Conservation (phyloP, 2,113 vertebrate species). For the Acanthisitta chloris region DNA sequence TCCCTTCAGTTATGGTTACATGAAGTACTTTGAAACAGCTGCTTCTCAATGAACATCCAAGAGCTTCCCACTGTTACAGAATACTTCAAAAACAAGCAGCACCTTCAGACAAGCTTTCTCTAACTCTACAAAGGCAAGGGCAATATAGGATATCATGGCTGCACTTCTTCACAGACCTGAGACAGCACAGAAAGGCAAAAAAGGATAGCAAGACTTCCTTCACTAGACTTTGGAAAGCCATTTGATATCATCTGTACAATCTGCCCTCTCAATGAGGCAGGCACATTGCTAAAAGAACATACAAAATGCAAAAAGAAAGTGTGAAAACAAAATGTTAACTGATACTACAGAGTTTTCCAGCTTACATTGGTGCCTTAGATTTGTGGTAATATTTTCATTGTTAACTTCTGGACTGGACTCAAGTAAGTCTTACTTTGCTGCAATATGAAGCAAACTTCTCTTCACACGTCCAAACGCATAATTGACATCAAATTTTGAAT, state of each 20-base stretch:
- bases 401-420: slow-evolving; percentile 46
- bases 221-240: background rate
- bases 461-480: slow-evolving; percentile 98
- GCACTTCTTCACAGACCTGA: background rate
- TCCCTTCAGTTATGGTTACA: background rate
- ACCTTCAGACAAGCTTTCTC: background rate
- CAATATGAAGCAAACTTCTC: slow-evolving; percentile 97
- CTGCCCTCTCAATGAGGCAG: background rate
- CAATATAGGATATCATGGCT: background rate
- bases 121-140: background rate
- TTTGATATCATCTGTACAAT: background rate
- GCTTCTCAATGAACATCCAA: background rate
- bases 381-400: slow-evolving; percentile 54
- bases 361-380: slow-evolving; percentile 62
- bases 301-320: background rate
- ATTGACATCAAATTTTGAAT: slow-evolving; percentile 99
- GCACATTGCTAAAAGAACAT: background rate
- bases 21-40: background rate
- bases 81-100: background rate
- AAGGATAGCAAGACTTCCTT: background rate
- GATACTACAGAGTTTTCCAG: slow-evolving; percentile 45
- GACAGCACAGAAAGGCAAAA: background rate
- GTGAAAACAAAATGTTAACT: slow-evolving; percentile 16
- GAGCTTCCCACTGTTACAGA: background rate
- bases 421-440: slow-evolving; percentile 90